Percentiles rank a stretch among this genome's conserved stretches.
Conservation (phyloP, 2,113 vertebrate species). For the Myanophis thanlyinensis region DNA sequence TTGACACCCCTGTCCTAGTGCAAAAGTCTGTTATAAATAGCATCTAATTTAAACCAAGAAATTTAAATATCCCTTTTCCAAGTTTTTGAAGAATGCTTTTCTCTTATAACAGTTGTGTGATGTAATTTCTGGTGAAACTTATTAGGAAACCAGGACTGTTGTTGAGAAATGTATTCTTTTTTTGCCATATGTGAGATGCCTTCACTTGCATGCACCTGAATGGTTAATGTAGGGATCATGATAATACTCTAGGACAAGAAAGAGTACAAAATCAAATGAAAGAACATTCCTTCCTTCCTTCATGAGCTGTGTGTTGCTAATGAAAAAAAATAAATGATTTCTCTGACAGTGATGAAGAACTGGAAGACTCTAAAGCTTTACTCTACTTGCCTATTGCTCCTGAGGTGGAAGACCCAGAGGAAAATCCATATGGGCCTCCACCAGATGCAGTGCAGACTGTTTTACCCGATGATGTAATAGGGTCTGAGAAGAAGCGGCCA, state of each 20-base stretch:
- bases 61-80: background rate
- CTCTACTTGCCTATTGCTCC: constrained; percentile 96
- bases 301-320: background rate
- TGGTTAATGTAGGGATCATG: background rate
- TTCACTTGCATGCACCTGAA: background rate
- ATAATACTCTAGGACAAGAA: background rate
- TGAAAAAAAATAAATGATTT: background rate
- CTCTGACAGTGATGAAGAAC: constrained; percentile 86
- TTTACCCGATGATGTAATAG: constrained; percentile 76
- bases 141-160: background rate
- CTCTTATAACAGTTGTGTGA: background rate
- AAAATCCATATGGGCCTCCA: constrained; percentile 93
- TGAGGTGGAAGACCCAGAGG: constrained; percentile 97
- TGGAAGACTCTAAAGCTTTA: constrained; percentile 93
- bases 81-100: background rate
- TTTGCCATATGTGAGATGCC: background rate
- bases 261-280: background rate
- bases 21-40: background rate
- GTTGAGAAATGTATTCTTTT: background rate
- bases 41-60: background rate
- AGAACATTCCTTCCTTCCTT: background rate
- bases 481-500: constrained; percentile 89
- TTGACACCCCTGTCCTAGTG: too few relatives aligned
- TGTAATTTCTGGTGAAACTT: background rate
- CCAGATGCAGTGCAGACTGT: constrained; percentile 83